Percentiles rank a stretch among this genome's conserved stretches.
Conservation (phyloP, 2,113 vertebrate genomes). For the Turdus rufiventris region DNA sequence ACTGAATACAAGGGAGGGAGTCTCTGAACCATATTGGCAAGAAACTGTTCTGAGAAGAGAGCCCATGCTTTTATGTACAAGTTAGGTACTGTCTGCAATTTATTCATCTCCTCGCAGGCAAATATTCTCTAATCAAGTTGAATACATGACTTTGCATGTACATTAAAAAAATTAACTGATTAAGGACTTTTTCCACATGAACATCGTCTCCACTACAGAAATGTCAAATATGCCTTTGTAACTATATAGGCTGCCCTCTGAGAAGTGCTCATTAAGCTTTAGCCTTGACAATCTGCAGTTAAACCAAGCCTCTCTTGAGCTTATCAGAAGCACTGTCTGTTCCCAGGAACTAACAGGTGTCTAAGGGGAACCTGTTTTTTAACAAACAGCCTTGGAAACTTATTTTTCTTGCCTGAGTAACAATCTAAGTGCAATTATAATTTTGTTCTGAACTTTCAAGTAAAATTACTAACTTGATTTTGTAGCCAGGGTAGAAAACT, state of each 20-base stretch:
- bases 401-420: not conserved
- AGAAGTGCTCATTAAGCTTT: not conserved
- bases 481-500: not conserved
- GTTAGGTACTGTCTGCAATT: not conserved
- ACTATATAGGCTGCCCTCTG: not conserved
- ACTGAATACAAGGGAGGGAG: not conserved
- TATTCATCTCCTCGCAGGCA: not conserved
- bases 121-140: not conserved
- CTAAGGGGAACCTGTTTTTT: not conserved
- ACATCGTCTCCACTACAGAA: not conserved
- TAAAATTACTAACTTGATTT: not conserved
- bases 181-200: not conserved
- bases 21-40: not conserved
- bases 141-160: not conserved
- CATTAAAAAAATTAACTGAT: not conserved
- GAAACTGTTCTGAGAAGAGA: not conserved
- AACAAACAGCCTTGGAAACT: not conserved
- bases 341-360: not conserved
- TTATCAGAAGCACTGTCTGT: too few relatives aligned
- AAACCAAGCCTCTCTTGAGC: too few relatives aligned
- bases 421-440: accelerated
- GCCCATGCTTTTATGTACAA: accelerated
- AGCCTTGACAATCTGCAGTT: too few relatives aligned
- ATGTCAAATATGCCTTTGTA: not conserved
- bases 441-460: not conserved